phyloP scores from a whole-genome alignment of 2,797 vertebrate genomes.

The Melanotaenia maccullochi region DNA sequence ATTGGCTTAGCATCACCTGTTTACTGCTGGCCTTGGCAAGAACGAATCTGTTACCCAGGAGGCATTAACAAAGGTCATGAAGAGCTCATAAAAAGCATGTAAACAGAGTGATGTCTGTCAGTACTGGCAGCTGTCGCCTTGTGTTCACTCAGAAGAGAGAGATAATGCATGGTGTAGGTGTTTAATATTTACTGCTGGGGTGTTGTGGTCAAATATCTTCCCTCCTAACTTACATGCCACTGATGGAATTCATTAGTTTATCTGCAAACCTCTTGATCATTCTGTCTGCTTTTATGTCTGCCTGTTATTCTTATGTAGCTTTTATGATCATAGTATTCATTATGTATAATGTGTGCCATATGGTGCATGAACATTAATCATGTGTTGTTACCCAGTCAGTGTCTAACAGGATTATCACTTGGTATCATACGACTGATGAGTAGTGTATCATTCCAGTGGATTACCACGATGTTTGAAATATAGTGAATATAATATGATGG shows the following conservation, averaged over 20 bases:
- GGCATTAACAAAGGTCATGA: slow-evolving; percentile 43
- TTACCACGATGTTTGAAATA: slow-evolving; percentile 10
- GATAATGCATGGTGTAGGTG: slow-evolving; percentile 34
- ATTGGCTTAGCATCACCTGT: slow-evolving; percentile 12
- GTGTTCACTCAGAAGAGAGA: slow-evolving; percentile 25
- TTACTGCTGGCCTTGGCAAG: slow-evolving; percentile 39
- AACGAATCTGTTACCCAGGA: slow-evolving; percentile 43
- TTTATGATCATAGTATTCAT: slow-evolving; percentile 32
- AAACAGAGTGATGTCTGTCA: slow-evolving; percentile 54
- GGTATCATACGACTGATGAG: slow-evolving; percentile 8
- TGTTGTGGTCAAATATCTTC: slow-evolving; percentile 48
- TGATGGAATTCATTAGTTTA: slow-evolving; percentile 43
- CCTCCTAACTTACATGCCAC: slow-evolving; percentile 23
- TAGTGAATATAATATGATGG: not conserved
- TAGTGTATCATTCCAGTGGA: slow-evolving; percentile 1
- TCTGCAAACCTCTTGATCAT: slow-evolving; percentile 43
- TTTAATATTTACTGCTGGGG: slow-evolving; percentile 63
- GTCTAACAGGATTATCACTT: slow-evolving; percentile 30
- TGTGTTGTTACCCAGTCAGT: slow-evolving; percentile 10
- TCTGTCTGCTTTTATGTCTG: slow-evolving; percentile 30
- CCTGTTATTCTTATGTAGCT: slow-evolving; percentile 21
- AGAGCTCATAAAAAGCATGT: slow-evolving; percentile 44
- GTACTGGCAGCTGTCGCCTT: slow-evolving; percentile 41
- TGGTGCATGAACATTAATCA: slow-evolving; percentile 7
- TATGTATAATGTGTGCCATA: slow-evolving; percentile 8